phyloP scores from a whole-genome alignment of 2,113 vertebrate genomes.

The Elanoides forficatus region DNA sequence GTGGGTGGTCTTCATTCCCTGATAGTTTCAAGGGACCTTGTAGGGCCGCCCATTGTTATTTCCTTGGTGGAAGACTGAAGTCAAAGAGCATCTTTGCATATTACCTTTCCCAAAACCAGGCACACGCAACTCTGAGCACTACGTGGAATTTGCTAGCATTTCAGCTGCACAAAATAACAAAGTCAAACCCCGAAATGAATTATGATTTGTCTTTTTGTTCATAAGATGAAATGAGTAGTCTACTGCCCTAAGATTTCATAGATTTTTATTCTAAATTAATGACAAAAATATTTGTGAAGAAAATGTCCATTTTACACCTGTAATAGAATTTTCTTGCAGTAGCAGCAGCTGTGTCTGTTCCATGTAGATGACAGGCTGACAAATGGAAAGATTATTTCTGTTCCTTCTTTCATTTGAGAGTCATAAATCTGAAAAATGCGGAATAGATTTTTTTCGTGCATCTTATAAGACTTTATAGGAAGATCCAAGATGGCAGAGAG shows the following conservation, averaged over 20 bases:
- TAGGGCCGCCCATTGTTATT: neutral
- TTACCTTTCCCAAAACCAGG: neutral
- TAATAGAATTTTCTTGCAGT: slow-evolving; percentile 45
- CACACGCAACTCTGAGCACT: neutral
- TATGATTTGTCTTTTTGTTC: neutral
- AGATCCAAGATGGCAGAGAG: slow-evolving; percentile 51
- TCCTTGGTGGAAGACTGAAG: neutral
- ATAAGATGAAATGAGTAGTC: neutral
- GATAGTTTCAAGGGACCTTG: neutral
- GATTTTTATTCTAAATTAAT: slow-evolving; percentile 48
- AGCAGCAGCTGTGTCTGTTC: slow-evolving; percentile 31
- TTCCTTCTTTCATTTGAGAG: slow-evolving; percentile 50
- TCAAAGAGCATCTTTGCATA: neutral
- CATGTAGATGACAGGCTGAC: slow-evolving; percentile 47
- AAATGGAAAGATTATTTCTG: slow-evolving; percentile 64
- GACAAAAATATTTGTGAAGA: neutral
- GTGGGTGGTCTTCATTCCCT: neutral
- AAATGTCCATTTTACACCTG: slow-evolving; percentile 41
- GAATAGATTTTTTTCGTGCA: slow-evolving; percentile 51
- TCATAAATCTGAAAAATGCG: slow-evolving; percentile 61
- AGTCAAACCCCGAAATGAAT: neutral
- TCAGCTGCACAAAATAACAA: neutral
- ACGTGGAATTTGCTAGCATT: neutral
- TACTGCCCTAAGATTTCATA: neutral
- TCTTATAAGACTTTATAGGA: slow-evolving; percentile 44